These are phyloP conservation scores for Platycnemis pennipes DNA, from an alignment of 2,888 invertebrate species.

Conservation along the genomic window DNA sequence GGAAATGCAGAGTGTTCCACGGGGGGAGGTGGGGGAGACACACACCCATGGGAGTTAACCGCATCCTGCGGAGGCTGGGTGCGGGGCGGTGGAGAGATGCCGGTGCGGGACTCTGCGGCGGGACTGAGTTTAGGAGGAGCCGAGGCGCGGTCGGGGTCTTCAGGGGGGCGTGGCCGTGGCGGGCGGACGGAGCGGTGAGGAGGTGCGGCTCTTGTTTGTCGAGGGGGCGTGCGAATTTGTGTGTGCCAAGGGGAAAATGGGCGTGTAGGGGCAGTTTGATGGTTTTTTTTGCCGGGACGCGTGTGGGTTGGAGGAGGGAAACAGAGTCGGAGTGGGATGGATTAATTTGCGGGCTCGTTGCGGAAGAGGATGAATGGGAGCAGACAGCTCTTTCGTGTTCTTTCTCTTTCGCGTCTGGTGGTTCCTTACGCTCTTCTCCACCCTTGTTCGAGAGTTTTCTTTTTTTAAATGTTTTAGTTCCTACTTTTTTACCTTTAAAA, in stretches of 20 bases:
- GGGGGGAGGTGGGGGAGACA: background rate
- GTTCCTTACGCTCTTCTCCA: background rate
- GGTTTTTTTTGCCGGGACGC: background rate
- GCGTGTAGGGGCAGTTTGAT: slow-evolving; percentile 40
- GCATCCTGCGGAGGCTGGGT: background rate
- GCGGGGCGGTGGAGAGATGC: background rate
- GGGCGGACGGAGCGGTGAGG: background rate
- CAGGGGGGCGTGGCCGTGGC: background rate
- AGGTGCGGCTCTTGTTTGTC: background rate
- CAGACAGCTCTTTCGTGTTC: background rate
- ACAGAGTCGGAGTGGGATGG: background rate
- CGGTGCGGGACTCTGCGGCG: background rate
- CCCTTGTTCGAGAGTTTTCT: background rate
- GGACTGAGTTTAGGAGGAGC: background rate
- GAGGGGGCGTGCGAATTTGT: slow-evolving; percentile 24
- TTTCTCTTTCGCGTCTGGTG: background rate
- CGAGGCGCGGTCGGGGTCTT: background rate
- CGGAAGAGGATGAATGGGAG: background rate
- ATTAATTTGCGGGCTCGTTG: slow-evolving; percentile 21
- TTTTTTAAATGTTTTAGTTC: background rate
- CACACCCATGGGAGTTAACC: background rate
- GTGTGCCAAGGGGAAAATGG: slow-evolving; percentile 13
- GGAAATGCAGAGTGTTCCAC: no score
- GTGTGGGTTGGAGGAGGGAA: background rate
- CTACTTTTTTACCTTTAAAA: no score